A percentile compares a stretch with the other conserved stretches of the same genome.
phyloP scores from a whole-genome alignment of 2,888 invertebrate genomes.

The Nasonia oneida region DNA sequence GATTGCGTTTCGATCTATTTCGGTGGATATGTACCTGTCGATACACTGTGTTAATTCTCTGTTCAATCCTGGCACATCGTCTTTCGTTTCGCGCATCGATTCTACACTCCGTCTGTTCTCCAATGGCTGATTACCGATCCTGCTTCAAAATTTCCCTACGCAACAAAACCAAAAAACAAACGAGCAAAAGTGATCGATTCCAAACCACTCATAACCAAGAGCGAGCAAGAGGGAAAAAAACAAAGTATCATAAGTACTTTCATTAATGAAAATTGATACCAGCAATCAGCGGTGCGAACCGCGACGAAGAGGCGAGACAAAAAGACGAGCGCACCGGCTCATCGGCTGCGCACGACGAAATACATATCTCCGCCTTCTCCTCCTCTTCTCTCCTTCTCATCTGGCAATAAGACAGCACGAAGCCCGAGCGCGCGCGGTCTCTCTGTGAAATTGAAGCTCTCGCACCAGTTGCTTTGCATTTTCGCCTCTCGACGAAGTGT shows the following conservation, averaged over 20 bases:
- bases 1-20: neutral
- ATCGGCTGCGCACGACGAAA: constrained; percentile 2
- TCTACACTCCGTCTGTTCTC: neutral
- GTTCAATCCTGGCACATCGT: neutral
- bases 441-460: constrained; percentile 29
- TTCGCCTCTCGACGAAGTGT: constrained; percentile 42
- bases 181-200: neutral
- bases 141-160: neutral
- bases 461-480: constrained; percentile 53
- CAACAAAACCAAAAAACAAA: neutral
- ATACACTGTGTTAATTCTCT: neutral
- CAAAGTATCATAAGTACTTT: neutral
- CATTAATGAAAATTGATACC: constrained; percentile 5
- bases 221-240: neutral
- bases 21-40: neutral
- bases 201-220: neutral
- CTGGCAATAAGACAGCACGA: neutral
- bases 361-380: neutral
- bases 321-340: constrained; percentile 1
- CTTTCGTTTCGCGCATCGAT: neutral
- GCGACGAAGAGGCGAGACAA: constrained; percentile 29
- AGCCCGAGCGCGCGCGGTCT: neutral
- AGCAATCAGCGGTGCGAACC: neutral
- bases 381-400: neutral
- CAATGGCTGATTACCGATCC: neutral